Base-by-base conservation (phyloP, 2,888 invertebrate genomes). In the Deilephila porcellus region DNA sequence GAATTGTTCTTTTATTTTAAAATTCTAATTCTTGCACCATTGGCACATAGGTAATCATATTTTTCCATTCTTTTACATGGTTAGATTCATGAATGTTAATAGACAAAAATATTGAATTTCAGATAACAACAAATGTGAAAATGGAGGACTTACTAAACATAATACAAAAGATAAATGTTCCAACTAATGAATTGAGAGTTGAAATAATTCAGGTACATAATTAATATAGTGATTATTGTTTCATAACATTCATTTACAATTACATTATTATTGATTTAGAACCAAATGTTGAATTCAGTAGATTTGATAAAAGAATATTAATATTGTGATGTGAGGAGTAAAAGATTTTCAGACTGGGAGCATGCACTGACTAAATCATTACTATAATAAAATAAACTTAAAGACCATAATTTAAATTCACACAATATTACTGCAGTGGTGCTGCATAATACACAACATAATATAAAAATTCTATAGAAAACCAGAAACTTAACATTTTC, bases 1-100 rank as follows among this genome's bases (percentile, higher is more conserved):
- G 74, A 76, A 78, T 82, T 87, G 85, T 84, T n/a, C 82, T 89
- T 91, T 92, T 89, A 88, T 90, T 88, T 86, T 73, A 75, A 75
- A 34, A 62, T 11, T 32, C 63, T 60, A 45, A 62, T 73, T 4
- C 52, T 20, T 52, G 14, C 6, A 32, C 5, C 17, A 14, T 19
- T 32, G 7, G 19, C 34, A 34, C 37, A n/a, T 64, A 64, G 20
- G 37, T 64, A 45, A 45, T 20, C 17, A 14, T 25, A 45, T 52
- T 45, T 52, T 67, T 45, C 1, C 8, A 37, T 64, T 19, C 8
- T 7, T 19, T 63, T 63, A 6, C 5, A 34, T 25, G 1, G 6
- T 5, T 37, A 34, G 3, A 34, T 37, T 34, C 4, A 63, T 45
- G n/a, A 63, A 45, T 20, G 7, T n/a, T 19, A 19, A 32, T 14